These are phyloP conservation scores for Montifringilla adamsi DNA, from an alignment of 2,113 vertebrate genomes.

Conservation along the genomic window DNA sequence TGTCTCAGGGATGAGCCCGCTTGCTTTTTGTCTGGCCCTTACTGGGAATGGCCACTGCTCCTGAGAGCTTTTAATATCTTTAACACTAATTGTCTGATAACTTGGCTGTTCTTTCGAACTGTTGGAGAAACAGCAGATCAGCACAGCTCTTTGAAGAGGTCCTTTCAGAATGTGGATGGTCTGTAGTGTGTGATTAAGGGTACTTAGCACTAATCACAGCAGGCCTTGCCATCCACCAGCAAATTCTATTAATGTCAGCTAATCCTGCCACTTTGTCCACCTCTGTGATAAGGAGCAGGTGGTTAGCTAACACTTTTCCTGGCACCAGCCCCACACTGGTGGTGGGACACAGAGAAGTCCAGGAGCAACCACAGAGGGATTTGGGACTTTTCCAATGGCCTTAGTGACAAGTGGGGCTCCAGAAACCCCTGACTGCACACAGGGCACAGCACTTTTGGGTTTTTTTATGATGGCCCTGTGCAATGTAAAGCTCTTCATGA, in stretches of 20 bases:
- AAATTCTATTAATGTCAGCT: conserved; percentile 15
- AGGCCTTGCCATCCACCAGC: not conserved
- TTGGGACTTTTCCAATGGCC: not conserved
- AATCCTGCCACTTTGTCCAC: not conserved
- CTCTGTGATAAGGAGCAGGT: not conserved
- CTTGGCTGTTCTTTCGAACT: not conserved
- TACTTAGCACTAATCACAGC: conserved; percentile 18
- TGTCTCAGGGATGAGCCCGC: fast-evolving
- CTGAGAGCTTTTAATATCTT: not conserved
- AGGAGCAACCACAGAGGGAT: not conserved
- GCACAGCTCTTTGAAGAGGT: conserved; percentile 13
- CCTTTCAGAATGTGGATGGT: not conserved
- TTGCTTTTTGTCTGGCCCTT: not conserved
- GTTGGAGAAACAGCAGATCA: conserved; percentile 41
- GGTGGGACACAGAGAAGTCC: not conserved
- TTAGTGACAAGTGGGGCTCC: not conserved
- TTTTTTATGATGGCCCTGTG: not conserved
- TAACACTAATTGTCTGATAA: not conserved
- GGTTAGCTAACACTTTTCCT: not conserved
- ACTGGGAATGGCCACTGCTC: not conserved
- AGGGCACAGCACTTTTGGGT: not conserved
- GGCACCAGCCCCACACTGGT: not conserved
- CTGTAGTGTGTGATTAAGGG: not conserved
- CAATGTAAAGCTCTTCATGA: not conserved
- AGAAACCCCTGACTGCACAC: not conserved